Percentiles rank a stretch among this genome's conserved stretches.
Evolutionary conservation across 2,113 vertebrate species (phyloP).

Genomic region (Mesitornis unicolor): DNA sequence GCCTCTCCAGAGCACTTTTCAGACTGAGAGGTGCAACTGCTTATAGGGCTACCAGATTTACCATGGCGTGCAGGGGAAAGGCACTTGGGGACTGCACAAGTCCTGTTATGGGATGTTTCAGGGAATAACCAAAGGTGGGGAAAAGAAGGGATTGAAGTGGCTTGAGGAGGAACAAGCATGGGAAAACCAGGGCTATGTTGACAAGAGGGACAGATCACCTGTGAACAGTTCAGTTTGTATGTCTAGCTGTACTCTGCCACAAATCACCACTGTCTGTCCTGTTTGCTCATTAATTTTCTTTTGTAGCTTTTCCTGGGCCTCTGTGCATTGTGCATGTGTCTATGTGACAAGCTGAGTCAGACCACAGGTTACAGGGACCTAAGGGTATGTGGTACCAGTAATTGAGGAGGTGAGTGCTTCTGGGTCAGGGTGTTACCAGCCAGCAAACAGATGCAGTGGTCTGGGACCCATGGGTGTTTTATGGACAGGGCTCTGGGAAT

Average conservation of each 20-base stretch:
- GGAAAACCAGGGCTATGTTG: neutral
- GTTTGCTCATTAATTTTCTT: neutral
- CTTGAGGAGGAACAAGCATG: neutral
- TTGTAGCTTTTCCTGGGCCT: neutral
- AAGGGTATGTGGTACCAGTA: neutral
- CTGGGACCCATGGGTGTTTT: neutral
- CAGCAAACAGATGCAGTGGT: neutral
- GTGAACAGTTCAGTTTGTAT: neutral
- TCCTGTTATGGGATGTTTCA: no score
- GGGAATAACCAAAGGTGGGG: fast-evolving
- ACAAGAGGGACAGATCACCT: neutral
- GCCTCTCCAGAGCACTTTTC: neutral
- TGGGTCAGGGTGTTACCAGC: neutral
- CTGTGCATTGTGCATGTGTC: neutral
- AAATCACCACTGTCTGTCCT: neutral
- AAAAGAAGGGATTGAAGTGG: neutral
- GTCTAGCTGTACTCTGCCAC: neutral
- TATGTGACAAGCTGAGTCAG: neutral
- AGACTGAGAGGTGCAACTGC: neutral
- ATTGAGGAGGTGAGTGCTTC: neutral
- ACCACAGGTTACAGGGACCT: neutral
- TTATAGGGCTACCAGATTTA: neutral
- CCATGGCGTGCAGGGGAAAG: neutral
- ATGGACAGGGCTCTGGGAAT: neutral
- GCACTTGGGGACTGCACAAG: fast-evolving